phyloP scores from a whole-genome alignment of 2,797 vertebrate genomes.

The Borostomias antarcticus region DNA sequence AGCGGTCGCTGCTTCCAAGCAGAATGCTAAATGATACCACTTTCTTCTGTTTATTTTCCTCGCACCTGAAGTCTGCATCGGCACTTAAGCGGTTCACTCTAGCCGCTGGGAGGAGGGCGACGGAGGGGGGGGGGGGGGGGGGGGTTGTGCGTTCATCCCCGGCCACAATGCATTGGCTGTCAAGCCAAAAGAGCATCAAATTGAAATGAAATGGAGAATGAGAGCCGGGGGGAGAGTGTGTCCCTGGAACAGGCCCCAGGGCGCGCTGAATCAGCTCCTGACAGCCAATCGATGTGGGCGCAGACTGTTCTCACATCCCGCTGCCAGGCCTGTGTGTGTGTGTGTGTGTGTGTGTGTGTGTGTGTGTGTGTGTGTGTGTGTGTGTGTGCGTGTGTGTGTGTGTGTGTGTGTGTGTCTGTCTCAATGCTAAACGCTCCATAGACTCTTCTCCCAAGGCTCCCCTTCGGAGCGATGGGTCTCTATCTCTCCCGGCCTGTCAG shows the following conservation, averaged over 20 bases:
- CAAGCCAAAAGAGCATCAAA: not conserved
- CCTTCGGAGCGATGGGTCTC: too few species aligned
- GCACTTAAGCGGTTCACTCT: not conserved
- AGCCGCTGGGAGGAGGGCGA: not conserved
- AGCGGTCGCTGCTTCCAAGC: too few species aligned
- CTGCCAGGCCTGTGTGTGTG: constrained; percentile 22
- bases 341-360: not conserved
- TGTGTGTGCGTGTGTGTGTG: too few species aligned
- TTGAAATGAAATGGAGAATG: not conserved
- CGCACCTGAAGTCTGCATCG: too few species aligned
- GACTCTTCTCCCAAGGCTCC: too few species aligned
- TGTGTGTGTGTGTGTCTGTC: too few species aligned
- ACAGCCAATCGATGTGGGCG: constrained; percentile 38
- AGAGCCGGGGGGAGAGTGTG: too few species aligned
- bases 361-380: too few species aligned
- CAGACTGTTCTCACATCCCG: constrained; percentile 41
- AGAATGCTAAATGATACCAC: too few species aligned
- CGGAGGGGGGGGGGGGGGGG: not conserved
- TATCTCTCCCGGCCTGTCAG: too few species aligned
- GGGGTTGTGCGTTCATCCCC: not conserved
- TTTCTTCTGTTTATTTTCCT: too few species aligned
- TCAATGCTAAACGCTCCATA: too few species aligned
- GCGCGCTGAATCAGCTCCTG: constrained; percentile 40
- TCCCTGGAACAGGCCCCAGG: constrained; percentile 32
- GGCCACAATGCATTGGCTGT: not conserved